A percentile compares a stretch with the other conserved stretches of the same genome.
Conservation (phyloP, 2,113 vertebrate genomes). For the Neotoma lepida region DNA sequence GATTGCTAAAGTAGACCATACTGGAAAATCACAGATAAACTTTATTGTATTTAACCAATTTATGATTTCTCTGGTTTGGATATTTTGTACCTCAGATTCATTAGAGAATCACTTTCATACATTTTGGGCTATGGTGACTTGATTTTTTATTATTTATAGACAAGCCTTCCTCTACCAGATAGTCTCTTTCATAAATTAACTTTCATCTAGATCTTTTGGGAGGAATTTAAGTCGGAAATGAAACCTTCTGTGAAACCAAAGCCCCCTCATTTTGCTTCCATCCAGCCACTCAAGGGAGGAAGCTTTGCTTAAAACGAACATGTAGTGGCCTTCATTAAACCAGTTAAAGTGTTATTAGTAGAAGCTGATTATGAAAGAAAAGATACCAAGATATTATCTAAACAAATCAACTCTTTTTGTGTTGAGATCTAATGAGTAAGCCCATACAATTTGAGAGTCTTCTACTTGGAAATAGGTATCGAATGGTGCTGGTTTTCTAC, state of each 20-base stretch:
- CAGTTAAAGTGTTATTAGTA: slow-evolving; percentile 32
- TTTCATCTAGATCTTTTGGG: not conserved
- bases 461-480: slow-evolving; percentile 28
- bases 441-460: not conserved
- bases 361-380: slow-evolving; percentile 29
- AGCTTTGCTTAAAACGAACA: slow-evolving; percentile 1
- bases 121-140: not conserved
- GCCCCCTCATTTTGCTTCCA: not conserved
- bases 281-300: not conserved
- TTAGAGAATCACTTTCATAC: slow-evolving; percentile 25
- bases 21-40: slow-evolving; percentile 43
- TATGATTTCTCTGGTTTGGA: slow-evolving; percentile 23
- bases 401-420: slow-evolving; percentile 17
- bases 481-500: not conserved
- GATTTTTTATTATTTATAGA: not conserved
- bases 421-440: slow-evolving; percentile 37
- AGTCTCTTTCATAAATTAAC: not conserved
- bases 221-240: slow-evolving; percentile 49
- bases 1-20: slow-evolving; percentile 14
- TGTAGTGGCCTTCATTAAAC: slow-evolving; percentile 32
- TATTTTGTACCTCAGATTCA: slow-evolving; percentile 14
- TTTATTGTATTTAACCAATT: not conserved
- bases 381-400: not conserved
- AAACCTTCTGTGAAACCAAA: not conserved
- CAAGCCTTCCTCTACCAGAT: not conserved